phyloP scores from a whole-genome alignment of 2,113 vertebrate species.

The Rhinoptilus africanus region DNA sequence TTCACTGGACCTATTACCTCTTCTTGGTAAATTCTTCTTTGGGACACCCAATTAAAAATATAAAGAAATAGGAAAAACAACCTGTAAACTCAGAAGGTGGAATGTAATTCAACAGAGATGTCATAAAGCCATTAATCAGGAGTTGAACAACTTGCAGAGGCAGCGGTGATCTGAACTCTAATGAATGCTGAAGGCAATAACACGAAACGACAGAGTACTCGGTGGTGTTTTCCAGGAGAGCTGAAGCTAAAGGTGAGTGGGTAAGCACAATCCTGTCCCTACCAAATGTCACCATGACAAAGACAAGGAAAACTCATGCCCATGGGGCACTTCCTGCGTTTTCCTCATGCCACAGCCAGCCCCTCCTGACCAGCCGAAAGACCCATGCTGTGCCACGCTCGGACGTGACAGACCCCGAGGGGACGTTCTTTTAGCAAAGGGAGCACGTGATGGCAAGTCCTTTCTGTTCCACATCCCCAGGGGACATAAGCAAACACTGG shows the following conservation, averaged over 20 bases:
- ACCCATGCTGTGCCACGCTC: fast-evolving
- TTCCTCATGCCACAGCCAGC: not conserved
- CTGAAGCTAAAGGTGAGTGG: not conserved
- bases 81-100: not conserved
- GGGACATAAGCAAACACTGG: not conserved
- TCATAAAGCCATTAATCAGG: not conserved
- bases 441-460: not conserved
- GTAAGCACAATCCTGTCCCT: not conserved
- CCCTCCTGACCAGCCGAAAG: not conserved
- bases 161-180: not conserved
- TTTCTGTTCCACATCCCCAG: not conserved
- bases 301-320: not conserved
- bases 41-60: not conserved
- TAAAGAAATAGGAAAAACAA: not conserved
- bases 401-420: fast-evolving
- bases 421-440: not conserved
- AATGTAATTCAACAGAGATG: not conserved
- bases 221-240: not conserved
- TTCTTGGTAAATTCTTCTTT: not conserved
- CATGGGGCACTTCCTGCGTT: not conserved
- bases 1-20: not conserved
- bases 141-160: not conserved
- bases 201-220: not conserved
- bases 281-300: not conserved
- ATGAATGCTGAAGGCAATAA: not conserved